Conservation (phyloP, 2,113 vertebrate species). For the Alouatta palliata region DNA sequence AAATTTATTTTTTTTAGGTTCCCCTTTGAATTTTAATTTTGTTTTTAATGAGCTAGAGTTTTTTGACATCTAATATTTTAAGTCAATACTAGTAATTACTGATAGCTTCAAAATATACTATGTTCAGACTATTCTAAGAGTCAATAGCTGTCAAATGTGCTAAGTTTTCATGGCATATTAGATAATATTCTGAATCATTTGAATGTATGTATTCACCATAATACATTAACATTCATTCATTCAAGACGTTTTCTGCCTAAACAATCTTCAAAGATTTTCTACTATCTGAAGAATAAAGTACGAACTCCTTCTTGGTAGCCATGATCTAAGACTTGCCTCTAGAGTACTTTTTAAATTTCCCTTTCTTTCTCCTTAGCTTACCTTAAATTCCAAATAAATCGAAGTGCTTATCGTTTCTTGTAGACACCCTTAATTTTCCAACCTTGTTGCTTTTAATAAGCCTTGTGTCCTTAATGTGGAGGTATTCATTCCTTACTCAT, state of each 20-base stretch:
- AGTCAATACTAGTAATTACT: neutral
- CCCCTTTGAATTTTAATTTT: constrained; percentile 6
- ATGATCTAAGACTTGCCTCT: neutral
- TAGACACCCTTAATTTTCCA: neutral
- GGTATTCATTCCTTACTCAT: neutral
- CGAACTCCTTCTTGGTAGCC: neutral
- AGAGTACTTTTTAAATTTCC: neutral
- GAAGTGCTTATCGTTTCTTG: neutral
- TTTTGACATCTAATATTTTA: neutral
- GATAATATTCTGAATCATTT: neutral
- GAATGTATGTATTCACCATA: neutral
- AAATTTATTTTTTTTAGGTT: neutral
- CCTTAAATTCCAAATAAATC: neutral
- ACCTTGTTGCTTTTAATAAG: neutral
- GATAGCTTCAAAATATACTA: neutral
- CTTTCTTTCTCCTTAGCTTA: neutral
- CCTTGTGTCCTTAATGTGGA: neutral
- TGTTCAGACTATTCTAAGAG: neutral
- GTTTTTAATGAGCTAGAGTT: neutral
- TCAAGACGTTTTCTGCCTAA: neutral
- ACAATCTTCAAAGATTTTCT: neutral
- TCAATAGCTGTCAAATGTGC: neutral
- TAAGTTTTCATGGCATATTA: neutral
- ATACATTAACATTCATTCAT: neutral
- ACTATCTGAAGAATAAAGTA: neutral